A percentile compares a stretch with the other conserved stretches of the same genome.
Conservation (phyloP, 2,113 vertebrate genomes). For the Taurulus bubalis region DNA sequence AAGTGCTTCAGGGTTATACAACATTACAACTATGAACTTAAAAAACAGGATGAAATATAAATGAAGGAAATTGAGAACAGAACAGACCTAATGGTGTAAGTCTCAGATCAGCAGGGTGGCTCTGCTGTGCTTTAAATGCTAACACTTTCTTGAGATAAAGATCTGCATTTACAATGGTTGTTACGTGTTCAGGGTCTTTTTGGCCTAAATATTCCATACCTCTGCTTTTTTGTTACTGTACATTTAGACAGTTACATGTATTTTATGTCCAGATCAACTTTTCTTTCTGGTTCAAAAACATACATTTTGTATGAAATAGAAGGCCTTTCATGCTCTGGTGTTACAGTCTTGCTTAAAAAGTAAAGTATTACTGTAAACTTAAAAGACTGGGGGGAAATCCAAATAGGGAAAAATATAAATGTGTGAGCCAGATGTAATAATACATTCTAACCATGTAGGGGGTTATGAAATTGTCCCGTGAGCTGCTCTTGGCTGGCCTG, state of each 20-base stretch:
- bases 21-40: background rate
- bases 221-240: background rate
- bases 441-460: background rate
- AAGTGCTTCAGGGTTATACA: background rate
- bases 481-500: background rate
- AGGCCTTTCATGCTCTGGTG: background rate
- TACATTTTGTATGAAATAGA: background rate
- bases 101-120: background rate
- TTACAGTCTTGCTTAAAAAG: background rate
- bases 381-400: background rate
- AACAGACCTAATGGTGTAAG: background rate
- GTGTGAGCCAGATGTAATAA: background rate
- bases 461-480: constrained; percentile 5
- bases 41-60: constrained; percentile 2
- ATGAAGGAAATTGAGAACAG: background rate
- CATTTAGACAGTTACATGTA: background rate
- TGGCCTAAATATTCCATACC: background rate
- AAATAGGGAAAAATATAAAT: background rate
- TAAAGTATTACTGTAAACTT: background rate
- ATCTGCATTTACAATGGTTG: background rate
- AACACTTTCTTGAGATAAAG: constrained; percentile 1
- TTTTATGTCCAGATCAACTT: background rate
- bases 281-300: background rate
- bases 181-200: background rate
- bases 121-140: background rate